These are phyloP conservation scores for Uria aalge DNA, from an alignment of 2,113 vertebrate species.

Conservation along the genomic window DNA sequence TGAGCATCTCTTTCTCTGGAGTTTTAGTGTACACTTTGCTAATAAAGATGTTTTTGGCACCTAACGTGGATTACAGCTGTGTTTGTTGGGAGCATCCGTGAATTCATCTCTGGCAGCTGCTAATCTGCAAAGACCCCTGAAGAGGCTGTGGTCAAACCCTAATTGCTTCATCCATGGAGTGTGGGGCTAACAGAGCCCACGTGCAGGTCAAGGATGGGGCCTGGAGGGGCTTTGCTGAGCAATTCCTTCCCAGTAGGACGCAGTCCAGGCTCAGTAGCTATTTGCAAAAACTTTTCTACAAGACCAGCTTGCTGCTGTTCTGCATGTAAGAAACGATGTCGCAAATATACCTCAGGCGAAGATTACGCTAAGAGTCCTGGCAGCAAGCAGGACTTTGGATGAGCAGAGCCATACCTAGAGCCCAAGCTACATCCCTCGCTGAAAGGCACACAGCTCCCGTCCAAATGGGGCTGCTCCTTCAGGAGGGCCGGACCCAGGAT, in stretches of 20 bases:
- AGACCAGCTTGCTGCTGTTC: neutral
- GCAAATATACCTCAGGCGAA: too few species aligned
- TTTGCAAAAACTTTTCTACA: neutral
- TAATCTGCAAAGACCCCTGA: neutral
- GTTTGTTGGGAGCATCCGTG: rapidly evolving
- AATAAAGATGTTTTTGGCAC: constrained; percentile 76
- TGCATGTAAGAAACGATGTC: rapidly evolving
- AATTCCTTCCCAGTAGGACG: neutral
- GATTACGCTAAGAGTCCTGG: neutral
- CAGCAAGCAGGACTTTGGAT: rapidly evolving
- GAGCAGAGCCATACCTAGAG: neutral
- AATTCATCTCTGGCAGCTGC: neutral
- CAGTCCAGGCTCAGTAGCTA: neutral
- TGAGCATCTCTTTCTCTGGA: constrained; percentile 64
- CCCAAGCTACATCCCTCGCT: neutral
- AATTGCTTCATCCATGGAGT: rapidly evolving
- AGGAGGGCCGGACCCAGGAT: neutral
- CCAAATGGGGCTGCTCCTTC: rapidly evolving
- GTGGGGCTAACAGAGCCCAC: rapidly evolving
- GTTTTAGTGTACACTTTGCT: constrained; percentile 73
- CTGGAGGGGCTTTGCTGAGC: neutral
- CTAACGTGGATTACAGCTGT: neutral
- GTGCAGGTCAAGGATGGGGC: neutral
- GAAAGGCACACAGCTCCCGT: neutral
- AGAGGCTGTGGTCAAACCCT: neutral